Conservation (phyloP, 1,140 invertebrate genomes). For the Calephelis nemesis region DNA sequence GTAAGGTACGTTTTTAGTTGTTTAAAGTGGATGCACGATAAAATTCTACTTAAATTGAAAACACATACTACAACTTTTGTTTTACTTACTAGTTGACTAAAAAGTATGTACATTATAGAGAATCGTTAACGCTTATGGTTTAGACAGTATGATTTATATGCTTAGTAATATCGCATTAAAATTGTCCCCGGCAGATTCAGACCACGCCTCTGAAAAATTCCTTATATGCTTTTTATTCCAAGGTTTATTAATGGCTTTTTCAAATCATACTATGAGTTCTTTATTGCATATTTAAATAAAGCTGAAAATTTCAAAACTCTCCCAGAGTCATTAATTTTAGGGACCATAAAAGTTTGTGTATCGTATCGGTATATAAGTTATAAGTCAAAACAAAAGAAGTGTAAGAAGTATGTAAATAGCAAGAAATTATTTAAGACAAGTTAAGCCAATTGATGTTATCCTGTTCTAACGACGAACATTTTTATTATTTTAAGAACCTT, state of each 20-base stretch:
- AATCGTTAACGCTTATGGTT: conserved; percentile 21
- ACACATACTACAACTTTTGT: not conserved
- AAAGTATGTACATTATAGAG: not conserved
- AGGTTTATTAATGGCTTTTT: conserved; percentile 39
- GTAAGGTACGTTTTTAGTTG: too few species aligned
- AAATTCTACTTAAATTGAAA: too few species aligned
- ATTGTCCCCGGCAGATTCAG: conserved; percentile 49
- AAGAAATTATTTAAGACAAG: too few species aligned
- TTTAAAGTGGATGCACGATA: too few species aligned
- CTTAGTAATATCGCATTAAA: conserved; percentile 53
- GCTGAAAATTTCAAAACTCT: not conserved
- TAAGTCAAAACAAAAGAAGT: too few species aligned
- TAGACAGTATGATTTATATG: conserved; percentile 39
- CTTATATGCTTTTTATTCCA: conserved; percentile 40
- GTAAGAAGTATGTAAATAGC: too few species aligned
- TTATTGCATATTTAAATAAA: conserved; percentile 3
- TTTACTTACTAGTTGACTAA: not conserved
- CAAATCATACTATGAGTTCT: conserved; percentile 16
- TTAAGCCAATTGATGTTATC: too few species aligned
- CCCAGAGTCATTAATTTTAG: not conserved
- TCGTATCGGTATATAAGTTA: too few species aligned
- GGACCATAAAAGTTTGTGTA: not conserved
- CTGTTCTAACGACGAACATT: too few species aligned
- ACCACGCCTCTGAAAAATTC: conserved; percentile 42
- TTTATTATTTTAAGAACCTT: too few species aligned